Evolutionary conservation across 2,797 vertebrate species (phyloP), one percentile per base, ranked within the genome.

Genomic region (Peromyscus aztecus): DNA sequence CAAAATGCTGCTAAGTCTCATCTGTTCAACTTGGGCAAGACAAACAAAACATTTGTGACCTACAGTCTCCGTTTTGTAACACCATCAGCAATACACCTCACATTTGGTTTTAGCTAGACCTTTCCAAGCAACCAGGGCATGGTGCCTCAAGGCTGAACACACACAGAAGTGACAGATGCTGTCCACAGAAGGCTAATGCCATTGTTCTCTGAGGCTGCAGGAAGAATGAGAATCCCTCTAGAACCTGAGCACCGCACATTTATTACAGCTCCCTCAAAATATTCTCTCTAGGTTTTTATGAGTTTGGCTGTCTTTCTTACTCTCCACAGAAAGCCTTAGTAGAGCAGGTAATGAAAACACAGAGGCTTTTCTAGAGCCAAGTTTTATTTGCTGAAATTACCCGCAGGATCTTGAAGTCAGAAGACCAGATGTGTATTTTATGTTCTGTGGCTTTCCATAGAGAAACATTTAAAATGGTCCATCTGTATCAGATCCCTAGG

Each of bases 1-100:
- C 88, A 96, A 94, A 95, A 94, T 19, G 55, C 82, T 95, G 43
- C 85, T 40, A 89, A 57, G 78, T 81, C 67, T 98, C 94, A 94
- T 86, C 93, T 97, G 95, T 84, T 77, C 65, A 84, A 83, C 91
- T 86, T 90, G 89, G 67, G 78, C 69, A 77, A 95, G 82, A 78
- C 7, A 24, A 87, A 86, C 37, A 89, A 95, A 95, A 83, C 89
- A 90, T 92, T 82, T 92, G 82, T 24, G 7, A 94, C 69, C 86
- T 49, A 78, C 55, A 88, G 85, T 94, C 52, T 55, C 9, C 7
- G 0, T 90, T 97, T 96, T 94, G 67, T 46, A 82, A 46, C 16
- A 6, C 78, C 24, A 77, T 65, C 37, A 19, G 43, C 31, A 89
- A 85, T 43, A 89, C 27, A 89, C 77, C 40, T 61, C 77, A 78